phyloP scores from a whole-genome alignment of 2,113 vertebrate genomes.

The Falco punctatus region DNA sequence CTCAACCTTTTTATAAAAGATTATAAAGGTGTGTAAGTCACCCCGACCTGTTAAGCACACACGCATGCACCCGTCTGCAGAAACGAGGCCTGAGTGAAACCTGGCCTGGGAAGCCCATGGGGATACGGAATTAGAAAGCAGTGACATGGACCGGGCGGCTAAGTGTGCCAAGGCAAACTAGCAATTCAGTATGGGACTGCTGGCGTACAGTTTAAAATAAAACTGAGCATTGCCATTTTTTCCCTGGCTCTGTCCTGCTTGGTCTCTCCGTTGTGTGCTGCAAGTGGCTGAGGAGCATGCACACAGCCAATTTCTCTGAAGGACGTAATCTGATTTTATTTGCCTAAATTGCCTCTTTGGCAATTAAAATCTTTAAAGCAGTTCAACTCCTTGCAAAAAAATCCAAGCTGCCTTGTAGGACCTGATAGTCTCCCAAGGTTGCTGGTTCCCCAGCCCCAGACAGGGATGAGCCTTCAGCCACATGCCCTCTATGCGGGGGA shows the following conservation, averaged over 20 bases:
- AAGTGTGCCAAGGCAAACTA: not conserved
- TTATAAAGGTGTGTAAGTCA: not conserved
- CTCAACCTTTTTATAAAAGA: not conserved
- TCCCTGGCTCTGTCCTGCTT: not conserved
- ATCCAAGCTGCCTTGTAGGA: not conserved
- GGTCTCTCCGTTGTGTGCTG: not conserved
- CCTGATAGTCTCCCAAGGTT: not conserved
- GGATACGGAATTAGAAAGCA: not conserved
- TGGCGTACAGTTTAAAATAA: not conserved
- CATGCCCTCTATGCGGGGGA: rapidly evolving
- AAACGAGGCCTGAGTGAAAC: not conserved
- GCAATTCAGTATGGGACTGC: not conserved
- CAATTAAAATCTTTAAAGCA: not conserved
- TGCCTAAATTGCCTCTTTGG: not conserved
- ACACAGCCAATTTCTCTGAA: not conserved
- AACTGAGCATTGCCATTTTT: not conserved
- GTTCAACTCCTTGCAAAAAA: not conserved
- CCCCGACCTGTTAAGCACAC: not conserved
- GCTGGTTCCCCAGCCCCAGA: not conserved
- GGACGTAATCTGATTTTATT: not conserved
- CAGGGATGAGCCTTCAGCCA: not conserved
- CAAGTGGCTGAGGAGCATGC: not conserved
- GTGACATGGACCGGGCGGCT: not conserved
- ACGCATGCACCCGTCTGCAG: rapidly evolving
- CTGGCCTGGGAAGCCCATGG: not conserved